Evolutionary conservation across 2,113 vertebrate species (phyloP).

Genomic region (Lagopus muta): DNA sequence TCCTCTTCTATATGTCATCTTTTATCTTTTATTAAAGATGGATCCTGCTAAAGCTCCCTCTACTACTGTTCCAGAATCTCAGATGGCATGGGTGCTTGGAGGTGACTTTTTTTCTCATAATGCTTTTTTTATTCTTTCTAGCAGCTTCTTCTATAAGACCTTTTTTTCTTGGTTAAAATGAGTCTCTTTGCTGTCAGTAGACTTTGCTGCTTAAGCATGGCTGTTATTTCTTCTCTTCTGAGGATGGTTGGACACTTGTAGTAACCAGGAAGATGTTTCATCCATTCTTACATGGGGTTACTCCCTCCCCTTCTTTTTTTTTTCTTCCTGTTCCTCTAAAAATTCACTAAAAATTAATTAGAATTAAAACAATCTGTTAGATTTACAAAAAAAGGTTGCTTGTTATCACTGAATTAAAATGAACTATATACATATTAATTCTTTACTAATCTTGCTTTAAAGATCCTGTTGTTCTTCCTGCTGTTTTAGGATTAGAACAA

Average conservation of each 20-base stretch:
- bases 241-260: neutral
- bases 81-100: neutral
- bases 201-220: neutral
- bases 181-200: neutral
- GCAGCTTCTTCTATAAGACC: neutral
- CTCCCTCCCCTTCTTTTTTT: neutral
- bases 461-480: neutral
- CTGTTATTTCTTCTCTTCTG: neutral
- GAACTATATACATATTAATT: neutral
- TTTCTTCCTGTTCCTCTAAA: neutral
- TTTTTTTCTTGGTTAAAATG: neutral
- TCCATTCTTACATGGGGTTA: neutral
- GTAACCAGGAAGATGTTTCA: neutral
- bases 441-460: neutral
- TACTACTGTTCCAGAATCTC: neutral
- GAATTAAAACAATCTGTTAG: neutral
- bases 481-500: neutral
- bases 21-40: neutral
- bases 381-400: neutral
- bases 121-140: neutral
- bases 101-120: neutral
- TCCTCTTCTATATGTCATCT: neutral
- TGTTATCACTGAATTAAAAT: neutral
- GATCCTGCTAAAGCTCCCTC: neutral
- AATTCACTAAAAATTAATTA: neutral